phyloP scores from a whole-genome alignment of 2,797 vertebrate species.

The Molossus alvarezi region DNA sequence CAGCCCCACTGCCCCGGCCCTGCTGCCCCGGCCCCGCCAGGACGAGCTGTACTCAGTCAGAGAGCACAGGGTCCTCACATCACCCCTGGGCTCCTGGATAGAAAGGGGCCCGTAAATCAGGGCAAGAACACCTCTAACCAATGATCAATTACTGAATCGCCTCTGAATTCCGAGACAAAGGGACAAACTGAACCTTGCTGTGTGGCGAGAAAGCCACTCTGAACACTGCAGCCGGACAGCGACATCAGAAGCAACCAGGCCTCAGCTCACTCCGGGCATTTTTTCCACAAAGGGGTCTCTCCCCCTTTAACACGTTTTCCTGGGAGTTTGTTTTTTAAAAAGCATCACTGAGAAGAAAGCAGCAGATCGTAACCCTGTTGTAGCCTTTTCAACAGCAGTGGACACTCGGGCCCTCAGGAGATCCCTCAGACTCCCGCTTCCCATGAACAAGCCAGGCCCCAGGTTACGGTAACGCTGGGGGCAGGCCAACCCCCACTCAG shows the following conservation, averaged over 20 bases:
- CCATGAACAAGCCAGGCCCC: slow-evolving; percentile 15
- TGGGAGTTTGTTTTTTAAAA: neutral
- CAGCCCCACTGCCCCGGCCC: slow-evolving; percentile 63
- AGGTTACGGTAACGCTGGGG: neutral
- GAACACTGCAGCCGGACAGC: neutral
- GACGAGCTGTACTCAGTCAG: slow-evolving; percentile 77
- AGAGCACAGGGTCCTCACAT: slow-evolving; percentile 68
- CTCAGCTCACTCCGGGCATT: neutral
- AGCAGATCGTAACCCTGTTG: neutral
- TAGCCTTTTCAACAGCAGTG: neutral
- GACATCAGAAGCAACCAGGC: neutral
- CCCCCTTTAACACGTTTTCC: neutral
- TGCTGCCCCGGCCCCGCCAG: slow-evolving; percentile 71
- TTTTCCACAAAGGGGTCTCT: neutral
- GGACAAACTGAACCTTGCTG: neutral
- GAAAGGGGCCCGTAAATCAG: slow-evolving; percentile 15
- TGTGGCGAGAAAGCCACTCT: neutral
- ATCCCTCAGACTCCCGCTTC: slow-evolving; percentile 42
- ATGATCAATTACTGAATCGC: neutral
- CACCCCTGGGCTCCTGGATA: slow-evolving; percentile 5
- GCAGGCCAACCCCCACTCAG: neutral
- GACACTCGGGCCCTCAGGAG: neutral
- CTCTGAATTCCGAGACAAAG: slow-evolving; percentile 42
- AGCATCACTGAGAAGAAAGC: slow-evolving; percentile 25
- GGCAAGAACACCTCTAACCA: neutral